Percentiles rank a stretch among this genome's conserved stretches.
Conservation (phyloP, 2,113 vertebrate genomes). For the Pelmatolapia mariae region DNA sequence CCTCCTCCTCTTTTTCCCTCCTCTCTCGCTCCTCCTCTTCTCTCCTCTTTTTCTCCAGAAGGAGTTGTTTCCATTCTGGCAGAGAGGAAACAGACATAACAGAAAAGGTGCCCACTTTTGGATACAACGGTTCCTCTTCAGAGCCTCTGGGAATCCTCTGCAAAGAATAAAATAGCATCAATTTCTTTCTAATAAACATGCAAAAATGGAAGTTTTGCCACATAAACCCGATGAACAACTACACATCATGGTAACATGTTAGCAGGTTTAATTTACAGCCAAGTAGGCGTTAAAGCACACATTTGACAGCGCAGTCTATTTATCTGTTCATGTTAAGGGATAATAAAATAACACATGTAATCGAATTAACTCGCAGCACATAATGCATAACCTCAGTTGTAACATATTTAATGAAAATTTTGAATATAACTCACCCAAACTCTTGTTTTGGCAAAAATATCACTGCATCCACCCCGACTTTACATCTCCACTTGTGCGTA, state of each 20-base stretch:
- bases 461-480: neutral
- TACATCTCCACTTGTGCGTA: slow-evolving; percentile 29
- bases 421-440: slow-evolving; percentile 14
- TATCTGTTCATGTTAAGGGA: neutral
- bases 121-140: neutral
- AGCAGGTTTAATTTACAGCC: neutral
- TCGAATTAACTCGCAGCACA: neutral
- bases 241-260: neutral
- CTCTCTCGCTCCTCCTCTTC: slow-evolving; percentile 79
- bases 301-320: neutral
- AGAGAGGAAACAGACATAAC: slow-evolving; percentile 74
- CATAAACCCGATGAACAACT: neutral
- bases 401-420: neutral
- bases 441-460: neutral
- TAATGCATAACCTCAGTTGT: neutral
- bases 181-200: neutral
- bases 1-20: slow-evolving; percentile 76
- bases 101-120: neutral
- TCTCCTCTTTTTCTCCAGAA: slow-evolving; percentile 79
- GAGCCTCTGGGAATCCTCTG: slow-evolving; percentile 4
- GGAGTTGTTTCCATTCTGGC: slow-evolving; percentile 85
- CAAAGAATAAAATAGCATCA: neutral
- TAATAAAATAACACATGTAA: neutral
- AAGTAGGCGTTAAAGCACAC: neutral
- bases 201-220: neutral